Evolutionary conservation across 2,888 invertebrate species (phyloP), one percentile per base, ranked within the genome.

Genomic region (Stenodema calcarata): DNA sequence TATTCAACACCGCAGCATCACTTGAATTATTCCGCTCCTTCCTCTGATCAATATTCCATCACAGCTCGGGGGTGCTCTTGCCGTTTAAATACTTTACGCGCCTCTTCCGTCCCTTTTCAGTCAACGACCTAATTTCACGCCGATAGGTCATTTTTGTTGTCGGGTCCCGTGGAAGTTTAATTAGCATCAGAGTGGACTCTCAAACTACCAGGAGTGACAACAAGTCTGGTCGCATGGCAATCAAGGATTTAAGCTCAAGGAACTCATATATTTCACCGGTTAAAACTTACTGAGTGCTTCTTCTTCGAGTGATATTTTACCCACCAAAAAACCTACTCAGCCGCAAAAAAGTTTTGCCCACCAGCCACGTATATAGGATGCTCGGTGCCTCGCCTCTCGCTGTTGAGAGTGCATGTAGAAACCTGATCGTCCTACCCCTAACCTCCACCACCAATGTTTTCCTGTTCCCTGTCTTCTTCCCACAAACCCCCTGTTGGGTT

Each of bases 11-110:
- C 73, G n/a, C 73, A 73, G 73, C 54, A 54, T 54, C 54, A n/a
- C 54, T 73, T 73, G 73, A 73, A 73, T 73, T 73, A 73, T 73
- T 73, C 30, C 35, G 30, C 73, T 28, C 12, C n/a, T 23, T 73
- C 30, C 73, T 35, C 73, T 73, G 73, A 73, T 73, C 73, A 73
- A 73, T 73, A 73, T 73, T 73, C 30, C 35, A 73, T 73, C 73
- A 73, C 9, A 27, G 69, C 12, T 11, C 2, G 35, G 12, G 47
- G 14, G 47, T 14, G 47, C 54, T n/a, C 54, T 54, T 18, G 3
- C n/a, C 16, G 28, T 35, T 73, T 73, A 73, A 73, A 73, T 73
- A 1, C 73, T 73, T 23, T 73, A 73, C 73, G 35, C 12, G 30
- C 12, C 28, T 23, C 12, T 28, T 73, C n/a, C 30, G 2, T 30